phyloP scores from a whole-genome alignment of 2,888 invertebrate species.

The Tenthredo amoena region DNA sequence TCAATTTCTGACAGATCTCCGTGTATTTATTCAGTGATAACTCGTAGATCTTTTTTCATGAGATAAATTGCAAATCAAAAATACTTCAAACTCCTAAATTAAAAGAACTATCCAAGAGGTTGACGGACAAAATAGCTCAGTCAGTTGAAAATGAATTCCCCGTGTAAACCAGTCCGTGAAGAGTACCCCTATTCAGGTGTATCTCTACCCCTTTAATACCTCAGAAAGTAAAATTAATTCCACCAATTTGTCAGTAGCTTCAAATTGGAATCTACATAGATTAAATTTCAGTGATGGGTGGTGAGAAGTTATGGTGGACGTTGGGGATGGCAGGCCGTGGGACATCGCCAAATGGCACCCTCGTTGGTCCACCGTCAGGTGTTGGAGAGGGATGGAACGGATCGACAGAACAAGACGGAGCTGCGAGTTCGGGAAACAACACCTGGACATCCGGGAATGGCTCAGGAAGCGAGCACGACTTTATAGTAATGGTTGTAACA shows the following conservation, averaged over 20 bases:
- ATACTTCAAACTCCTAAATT: too few species aligned
- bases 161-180: too few species aligned
- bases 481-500: slow-evolving; percentile 64
- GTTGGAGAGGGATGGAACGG: slow-evolving; percentile 61
- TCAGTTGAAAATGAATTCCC: too few species aligned
- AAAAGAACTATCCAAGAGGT: too few species aligned
- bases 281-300: slow-evolving; percentile 65
- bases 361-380: slow-evolving; percentile 56
- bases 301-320: slow-evolving; percentile 69
- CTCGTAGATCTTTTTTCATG: too few species aligned
- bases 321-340: slow-evolving; percentile 67
- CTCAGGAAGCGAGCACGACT: slow-evolving; percentile 62
- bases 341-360: slow-evolving; percentile 63
- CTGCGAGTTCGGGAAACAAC: slow-evolving; percentile 62
- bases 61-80: too few species aligned
- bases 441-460: slow-evolving; percentile 59
- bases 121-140: too few species aligned
- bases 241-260: background rate
- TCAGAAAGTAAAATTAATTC: background rate
- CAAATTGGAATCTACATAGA: background rate
- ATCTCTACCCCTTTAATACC: too few species aligned
- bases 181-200: background rate
- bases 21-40: too few species aligned
- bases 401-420: slow-evolving; percentile 61
- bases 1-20: too few species aligned